Conservation (phyloP, 2,797 vertebrate species). For the Danio kyathit region DNA sequence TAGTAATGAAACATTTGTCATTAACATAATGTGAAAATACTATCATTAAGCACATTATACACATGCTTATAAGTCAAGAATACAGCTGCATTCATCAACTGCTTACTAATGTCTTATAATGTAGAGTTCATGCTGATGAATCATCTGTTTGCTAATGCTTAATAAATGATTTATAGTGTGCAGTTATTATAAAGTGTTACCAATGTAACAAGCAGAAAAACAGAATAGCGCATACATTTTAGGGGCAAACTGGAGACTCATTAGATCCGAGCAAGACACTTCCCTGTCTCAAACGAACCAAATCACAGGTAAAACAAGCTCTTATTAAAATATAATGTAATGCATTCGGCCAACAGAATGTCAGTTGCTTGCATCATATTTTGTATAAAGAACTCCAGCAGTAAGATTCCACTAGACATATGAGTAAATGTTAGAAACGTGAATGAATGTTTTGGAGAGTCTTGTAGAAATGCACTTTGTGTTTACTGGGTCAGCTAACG, state of each 20-base stretch:
- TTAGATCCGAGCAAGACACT: background rate
- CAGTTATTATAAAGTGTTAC: too few relatives aligned
- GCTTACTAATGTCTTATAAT: too few relatives aligned
- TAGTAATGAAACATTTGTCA: too few relatives aligned
- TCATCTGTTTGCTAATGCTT: too few relatives aligned
- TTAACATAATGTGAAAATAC: too few relatives aligned
- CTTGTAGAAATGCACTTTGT: background rate
- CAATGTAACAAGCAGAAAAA: background rate
- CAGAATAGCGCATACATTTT: background rate
- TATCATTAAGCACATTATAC: too few relatives aligned
- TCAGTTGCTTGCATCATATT: conserved; percentile 10
- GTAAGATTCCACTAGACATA: background rate
- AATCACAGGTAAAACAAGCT: background rate
- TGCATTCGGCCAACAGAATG: background rate
- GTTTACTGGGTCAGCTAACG: background rate
- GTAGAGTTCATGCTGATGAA: too few relatives aligned
- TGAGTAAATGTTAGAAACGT: background rate
- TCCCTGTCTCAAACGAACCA: background rate
- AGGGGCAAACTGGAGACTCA: background rate
- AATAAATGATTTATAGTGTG: too few relatives aligned
- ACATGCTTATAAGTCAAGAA: too few relatives aligned
- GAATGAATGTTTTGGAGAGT: background rate
- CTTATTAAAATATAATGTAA: background rate
- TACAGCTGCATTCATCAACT: background rate
- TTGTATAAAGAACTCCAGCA: background rate